Evolutionary conservation across 64 coral and sea anemone species (phyloP), one percentile per base, ranked within the genome.

Genomic region (Porites lutea): DNA sequence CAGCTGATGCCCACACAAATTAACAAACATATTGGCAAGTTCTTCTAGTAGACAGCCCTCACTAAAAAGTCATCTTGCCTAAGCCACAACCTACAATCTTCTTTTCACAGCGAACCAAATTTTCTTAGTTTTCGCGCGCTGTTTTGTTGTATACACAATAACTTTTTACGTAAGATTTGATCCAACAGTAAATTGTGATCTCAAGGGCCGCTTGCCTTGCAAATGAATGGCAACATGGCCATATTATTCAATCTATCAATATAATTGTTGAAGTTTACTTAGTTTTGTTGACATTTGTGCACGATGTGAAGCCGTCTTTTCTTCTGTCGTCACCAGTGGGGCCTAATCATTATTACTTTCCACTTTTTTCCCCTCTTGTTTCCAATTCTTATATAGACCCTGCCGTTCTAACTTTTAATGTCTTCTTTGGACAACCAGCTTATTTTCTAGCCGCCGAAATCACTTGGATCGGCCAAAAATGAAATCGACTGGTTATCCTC

Each of bases 11-110:
- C 45, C 2, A 68, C 6, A 18, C 61, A 68, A 66, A 84, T 84
- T 84, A 68, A 8, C 81, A 84, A 84, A 84, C 47, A 68, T 67
- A 84, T 84, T 61, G 64, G 81, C 18, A 22, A 67, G 81, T 69
- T 45, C 44, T 62, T 65, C 48, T 60, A 13, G 27, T 16, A 83
- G 79, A 4, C 15, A 68, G 53, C 45, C 63, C 63, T 69, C 46
- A 18, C 63, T 27, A 65, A 63, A 63, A 48, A 14, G 23, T 59
- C 21, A 82, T 65, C 16, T 68, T 68, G 46, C 62, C 69, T 45
- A 84, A 84, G 52, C 60, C 8, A 8, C n/a, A 10, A 14, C 48
- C n/a, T 43, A 14, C 61, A 18, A 15, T 65, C 65, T 82, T 82
- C 60, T 5, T 47, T 13, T 4, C 19, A 48, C 15, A n/a, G 7